Evolutionary conservation across 2,888 invertebrate species (phyloP), one percentile per base, ranked within the genome.

Genomic region (Mythimna pallens): DNA sequence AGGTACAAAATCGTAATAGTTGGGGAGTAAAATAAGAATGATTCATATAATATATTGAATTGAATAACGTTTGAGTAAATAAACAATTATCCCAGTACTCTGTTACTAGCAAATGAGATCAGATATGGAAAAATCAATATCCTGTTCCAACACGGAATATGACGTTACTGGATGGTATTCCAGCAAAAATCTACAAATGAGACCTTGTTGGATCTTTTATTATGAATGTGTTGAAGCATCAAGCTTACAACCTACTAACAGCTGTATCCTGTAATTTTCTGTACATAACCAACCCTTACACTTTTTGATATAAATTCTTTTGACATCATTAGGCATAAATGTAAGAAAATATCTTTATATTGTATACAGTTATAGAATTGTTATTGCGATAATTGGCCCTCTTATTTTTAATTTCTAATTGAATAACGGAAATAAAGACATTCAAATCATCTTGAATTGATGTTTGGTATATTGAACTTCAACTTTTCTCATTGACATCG

Each of bases 21-120:
- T 7, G n/a, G n/a, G 3, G 8, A 68, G 30, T 40, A 73, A 62
- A 73, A 63, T 43, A 43, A 22, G 43, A 73, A 73, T 34, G 43
- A 34, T n/a, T 74, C 3, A 12, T 14, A 25, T 55, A 64, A 52
- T 52, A n/a, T 54, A 9, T 54, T 72, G 73, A 54, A 63, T 54
- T 54, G 20, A 36, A 30, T 17, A 7, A 52, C 50, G 9, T 52
- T 47, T 47, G 47, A 47, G 47, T 1, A 47, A 47, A 47, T 47
- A 47, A 17, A 47, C 47, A 7, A 47, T 47, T 47, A 47, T 14
- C 43, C 43, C 17, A 20, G 20, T 20, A 30, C 43, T 17, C n/a
- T 66, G 22, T 43, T 17, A 40, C 40, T 40, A 12, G 25, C 4
- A 54, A 65, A 47, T 65, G 14, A 12, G 6, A 40, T 40, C 14